Evolutionary conservation across 1,140 invertebrate genomes (phyloP).

Genomic region (Stegodyphus mimosarum): DNA sequence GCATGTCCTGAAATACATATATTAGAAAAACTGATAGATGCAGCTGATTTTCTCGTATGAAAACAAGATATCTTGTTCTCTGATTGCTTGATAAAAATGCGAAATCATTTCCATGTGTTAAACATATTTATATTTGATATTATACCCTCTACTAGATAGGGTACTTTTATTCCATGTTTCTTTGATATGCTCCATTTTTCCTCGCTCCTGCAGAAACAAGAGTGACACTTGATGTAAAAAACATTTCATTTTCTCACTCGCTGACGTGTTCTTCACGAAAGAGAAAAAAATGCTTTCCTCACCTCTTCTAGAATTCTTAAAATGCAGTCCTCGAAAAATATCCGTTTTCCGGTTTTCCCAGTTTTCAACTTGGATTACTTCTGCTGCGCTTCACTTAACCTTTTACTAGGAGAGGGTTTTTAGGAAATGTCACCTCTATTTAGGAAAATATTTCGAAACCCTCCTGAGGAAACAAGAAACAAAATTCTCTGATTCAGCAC

Average conservation of each 20-base stretch:
- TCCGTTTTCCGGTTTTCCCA: slow-evolving; percentile 35
- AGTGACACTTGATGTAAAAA: slow-evolving; percentile 10
- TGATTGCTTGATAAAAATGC: no score
- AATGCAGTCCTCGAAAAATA: slow-evolving; percentile 21
- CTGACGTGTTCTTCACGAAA: not conserved
- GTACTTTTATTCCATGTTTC: no score
- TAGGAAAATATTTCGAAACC: not conserved
- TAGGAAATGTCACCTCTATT: not conserved
- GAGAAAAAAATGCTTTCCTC: no score
- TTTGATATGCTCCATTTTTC: no score
- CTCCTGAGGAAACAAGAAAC: not conserved
- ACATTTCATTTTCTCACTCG: slow-evolving; percentile 11
- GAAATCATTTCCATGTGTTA: no score
- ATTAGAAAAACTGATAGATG: no score
- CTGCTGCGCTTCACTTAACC: not conserved
- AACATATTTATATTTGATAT: no score
- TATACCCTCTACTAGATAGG: no score
- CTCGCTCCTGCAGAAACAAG: no score
- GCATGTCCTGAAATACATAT: no score
- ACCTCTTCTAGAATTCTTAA: slow-evolving; percentile 15
- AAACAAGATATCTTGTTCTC: no score
- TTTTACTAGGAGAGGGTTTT: not conserved
- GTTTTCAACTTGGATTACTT: slow-evolving; percentile 35
- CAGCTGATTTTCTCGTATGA: no score
- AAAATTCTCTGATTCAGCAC: not conserved